phyloP scores from a whole-genome alignment of 1,140 invertebrate species.

The Brachionus angularis region DNA sequence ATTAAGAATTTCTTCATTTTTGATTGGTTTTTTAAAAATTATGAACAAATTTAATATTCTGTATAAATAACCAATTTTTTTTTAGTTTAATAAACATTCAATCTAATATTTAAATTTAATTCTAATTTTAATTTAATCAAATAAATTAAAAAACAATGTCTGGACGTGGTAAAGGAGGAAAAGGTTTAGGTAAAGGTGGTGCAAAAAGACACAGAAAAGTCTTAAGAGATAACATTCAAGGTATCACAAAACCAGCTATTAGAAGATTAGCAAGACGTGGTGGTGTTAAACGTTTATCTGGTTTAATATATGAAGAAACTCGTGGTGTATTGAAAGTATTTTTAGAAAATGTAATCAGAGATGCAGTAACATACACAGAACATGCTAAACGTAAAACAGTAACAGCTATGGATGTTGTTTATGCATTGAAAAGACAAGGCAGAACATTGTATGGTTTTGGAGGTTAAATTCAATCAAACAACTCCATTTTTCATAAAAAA shows the following conservation, averaged over 20 bases:
- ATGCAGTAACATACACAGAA: constrained; percentile 71
- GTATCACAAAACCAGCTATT: constrained; percentile 68
- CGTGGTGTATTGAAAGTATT: constrained; percentile 43
- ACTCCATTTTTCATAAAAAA: background rate
- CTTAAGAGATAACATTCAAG: constrained; percentile 70
- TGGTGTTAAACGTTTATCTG: constrained; percentile 71
- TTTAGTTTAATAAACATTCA: too few species aligned
- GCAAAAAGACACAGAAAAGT: constrained; percentile 56
- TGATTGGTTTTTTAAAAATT: too few species aligned
- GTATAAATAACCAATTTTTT: too few species aligned
- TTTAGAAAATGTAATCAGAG: constrained; percentile 43
- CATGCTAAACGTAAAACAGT: constrained; percentile 43
- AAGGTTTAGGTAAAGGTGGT: constrained; percentile 53
- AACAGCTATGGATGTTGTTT: constrained; percentile 43
- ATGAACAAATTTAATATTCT: too few species aligned
- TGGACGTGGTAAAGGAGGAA: constrained; percentile 53
- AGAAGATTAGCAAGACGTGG: constrained; percentile 68
- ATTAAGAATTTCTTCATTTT: too few species aligned
- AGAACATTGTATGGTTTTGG: constrained; percentile 58
- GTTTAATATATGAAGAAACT: constrained; percentile 55
- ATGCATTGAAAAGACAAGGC: constrained; percentile 62
- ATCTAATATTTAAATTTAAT: constrained; percentile 71
- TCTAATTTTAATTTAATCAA: constrained; percentile 52
- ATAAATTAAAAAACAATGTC: constrained; percentile 50
- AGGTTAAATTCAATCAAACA: constrained; percentile 7